Percentiles rank a stretch among this genome's conserved stretches.
Evolutionary conservation across 2,888 invertebrate genomes (phyloP).

Genomic region (Hyposoter dolosus): DNA sequence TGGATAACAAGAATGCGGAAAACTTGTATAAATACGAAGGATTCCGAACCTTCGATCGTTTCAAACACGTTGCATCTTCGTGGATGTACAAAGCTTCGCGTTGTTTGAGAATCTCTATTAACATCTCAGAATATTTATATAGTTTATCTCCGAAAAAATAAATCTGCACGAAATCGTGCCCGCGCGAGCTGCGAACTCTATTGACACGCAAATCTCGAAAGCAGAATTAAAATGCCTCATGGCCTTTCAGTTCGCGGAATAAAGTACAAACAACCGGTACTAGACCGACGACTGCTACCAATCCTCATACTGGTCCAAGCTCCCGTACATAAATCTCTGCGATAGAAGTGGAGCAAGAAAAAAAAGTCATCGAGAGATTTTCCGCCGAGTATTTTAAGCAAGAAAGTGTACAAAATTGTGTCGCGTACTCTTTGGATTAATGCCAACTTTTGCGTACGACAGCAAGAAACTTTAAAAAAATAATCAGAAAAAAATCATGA

Average conservation of each 20-base stretch:
- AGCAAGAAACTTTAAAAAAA: background rate
- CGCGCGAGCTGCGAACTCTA: conserved; percentile 56
- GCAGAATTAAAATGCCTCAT: conserved; percentile 59
- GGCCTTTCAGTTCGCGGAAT: conserved; percentile 34
- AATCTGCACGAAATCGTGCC: conserved; percentile 45
- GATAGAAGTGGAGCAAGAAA: background rate
- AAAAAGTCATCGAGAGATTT: conserved; percentile 29
- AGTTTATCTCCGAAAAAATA: background rate
- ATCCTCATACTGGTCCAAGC: background rate
- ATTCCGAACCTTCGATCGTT: conserved; percentile 1
- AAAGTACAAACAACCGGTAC: conserved; percentile 32
- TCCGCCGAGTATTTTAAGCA: conserved; percentile 11
- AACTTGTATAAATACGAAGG: background rate
- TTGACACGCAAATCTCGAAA: conserved; percentile 66
- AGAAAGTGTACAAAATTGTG: conserved; percentile 12
- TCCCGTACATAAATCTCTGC: conserved; percentile 64
- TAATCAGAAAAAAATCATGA: conserved; percentile 36
- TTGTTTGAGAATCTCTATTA: background rate
- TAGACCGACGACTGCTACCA: conserved; percentile 30
- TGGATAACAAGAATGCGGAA: conserved; percentile 32
- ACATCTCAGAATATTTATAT: background rate
- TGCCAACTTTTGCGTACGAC: conserved; percentile 45
- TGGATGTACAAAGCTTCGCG: background rate
- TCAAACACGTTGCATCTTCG: background rate
- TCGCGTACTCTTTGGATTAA: conserved; percentile 65